Conservation (phyloP, 2,888 invertebrate species). For the Melieria omissa region DNA sequence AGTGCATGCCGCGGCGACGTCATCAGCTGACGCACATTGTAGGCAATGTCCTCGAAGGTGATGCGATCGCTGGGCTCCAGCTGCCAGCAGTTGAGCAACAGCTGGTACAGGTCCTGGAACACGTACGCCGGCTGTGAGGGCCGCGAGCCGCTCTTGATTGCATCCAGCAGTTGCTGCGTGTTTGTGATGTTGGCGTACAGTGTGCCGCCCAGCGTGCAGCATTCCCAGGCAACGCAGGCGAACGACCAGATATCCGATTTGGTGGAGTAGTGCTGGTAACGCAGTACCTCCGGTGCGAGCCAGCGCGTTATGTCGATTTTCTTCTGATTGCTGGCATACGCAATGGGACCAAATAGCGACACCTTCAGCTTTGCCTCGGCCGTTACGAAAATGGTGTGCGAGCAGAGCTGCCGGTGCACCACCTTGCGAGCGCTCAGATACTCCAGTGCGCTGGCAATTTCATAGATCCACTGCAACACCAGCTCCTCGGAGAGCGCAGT, state of each 20-base stretch:
- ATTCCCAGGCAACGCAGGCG: constrained; percentile 86
- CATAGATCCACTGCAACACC: constrained; percentile 74
- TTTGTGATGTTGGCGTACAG: constrained; percentile 78
- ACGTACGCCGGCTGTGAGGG: constrained; percentile 80
- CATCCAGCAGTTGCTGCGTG: constrained; percentile 75
- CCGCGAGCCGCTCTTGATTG: constrained; percentile 77
- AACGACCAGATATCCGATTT: constrained; percentile 88
- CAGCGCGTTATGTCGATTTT: constrained; percentile 81
- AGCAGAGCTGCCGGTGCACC: constrained; percentile 78
- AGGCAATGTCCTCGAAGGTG: constrained; percentile 73
- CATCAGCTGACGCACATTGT: constrained; percentile 65
- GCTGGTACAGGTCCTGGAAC: constrained; percentile 82
- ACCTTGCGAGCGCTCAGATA: constrained; percentile 76
- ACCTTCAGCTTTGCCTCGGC: constrained; percentile 77
- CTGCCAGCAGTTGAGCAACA: constrained; percentile 88
- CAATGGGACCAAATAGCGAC: constrained; percentile 79
- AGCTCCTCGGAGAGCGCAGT: constrained; percentile 73
- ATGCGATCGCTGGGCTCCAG: constrained; percentile 84
- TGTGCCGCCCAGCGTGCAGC: constrained; percentile 81
- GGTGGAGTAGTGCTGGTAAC: constrained; percentile 74
- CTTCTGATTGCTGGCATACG: constrained; percentile 71
- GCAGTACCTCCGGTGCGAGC: constrained; percentile 82
- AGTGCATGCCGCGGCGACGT: constrained; percentile 64
- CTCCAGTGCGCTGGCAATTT: constrained; percentile 78
- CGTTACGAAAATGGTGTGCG: constrained; percentile 77